phyloP scores from a whole-genome alignment of 1,140 invertebrate species.

The Tribolium madens region DNA sequence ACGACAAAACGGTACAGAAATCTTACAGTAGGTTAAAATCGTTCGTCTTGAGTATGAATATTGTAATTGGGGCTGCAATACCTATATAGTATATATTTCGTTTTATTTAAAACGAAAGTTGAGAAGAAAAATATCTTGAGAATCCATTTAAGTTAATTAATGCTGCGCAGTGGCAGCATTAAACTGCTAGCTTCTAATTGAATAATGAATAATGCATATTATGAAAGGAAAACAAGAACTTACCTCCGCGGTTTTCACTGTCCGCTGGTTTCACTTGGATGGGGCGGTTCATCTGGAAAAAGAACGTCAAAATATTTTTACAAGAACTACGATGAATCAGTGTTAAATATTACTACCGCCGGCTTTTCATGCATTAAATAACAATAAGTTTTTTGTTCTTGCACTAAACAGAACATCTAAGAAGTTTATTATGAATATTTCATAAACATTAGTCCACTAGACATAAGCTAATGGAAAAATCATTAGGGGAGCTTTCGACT shows the following conservation, averaged over 20 bases:
- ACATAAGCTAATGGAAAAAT: constrained; percentile 22
- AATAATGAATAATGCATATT: constrained; percentile 50
- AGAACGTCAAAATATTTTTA: constrained; percentile 32
- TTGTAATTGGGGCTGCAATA: constrained; percentile 21
- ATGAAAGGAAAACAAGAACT: constrained; percentile 63
- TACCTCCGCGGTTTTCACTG: constrained; percentile 98
- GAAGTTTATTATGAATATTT: constrained; percentile 23
- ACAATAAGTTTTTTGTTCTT: constrained; percentile 8
- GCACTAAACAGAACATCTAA: background rate
- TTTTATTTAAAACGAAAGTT: constrained; percentile 21
- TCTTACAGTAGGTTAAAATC: constrained; percentile 7
- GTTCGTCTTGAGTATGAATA: constrained; percentile 19
- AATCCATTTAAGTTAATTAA: constrained; percentile 42
- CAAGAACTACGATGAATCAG: constrained; percentile 10
- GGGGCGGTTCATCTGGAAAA: constrained; percentile 96
- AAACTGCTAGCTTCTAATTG: constrained; percentile 45
- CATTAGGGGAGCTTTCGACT: background rate
- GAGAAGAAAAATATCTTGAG: constrained; percentile 33
- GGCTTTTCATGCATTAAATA: background rate
- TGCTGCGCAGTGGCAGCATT: constrained; percentile 31
- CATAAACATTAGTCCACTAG: constrained; percentile 28
- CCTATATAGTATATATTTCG: constrained; percentile 10
- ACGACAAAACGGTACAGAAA: background rate
- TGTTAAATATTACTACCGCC: too few species aligned
- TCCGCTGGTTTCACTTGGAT: constrained; percentile 99